phyloP scores from a whole-genome alignment of 2,113 vertebrate genomes.

The Physeter macrocephalus region DNA sequence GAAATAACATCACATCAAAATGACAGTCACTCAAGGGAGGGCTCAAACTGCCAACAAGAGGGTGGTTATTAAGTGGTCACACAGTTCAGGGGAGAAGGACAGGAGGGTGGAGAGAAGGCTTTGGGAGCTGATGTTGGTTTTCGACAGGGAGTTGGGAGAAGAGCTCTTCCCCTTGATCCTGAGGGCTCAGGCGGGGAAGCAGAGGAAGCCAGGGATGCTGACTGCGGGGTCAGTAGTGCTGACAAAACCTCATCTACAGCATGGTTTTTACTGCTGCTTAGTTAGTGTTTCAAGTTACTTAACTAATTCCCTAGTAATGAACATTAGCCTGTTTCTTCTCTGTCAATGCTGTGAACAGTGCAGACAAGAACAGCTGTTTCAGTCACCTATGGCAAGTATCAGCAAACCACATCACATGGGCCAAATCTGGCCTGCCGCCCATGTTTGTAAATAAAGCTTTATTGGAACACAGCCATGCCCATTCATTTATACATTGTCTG shows the following conservation, averaged over 20 bases:
- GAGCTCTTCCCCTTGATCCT: rapidly evolving
- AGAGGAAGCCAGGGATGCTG: background rate
- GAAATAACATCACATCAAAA: background rate
- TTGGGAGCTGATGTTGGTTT: background rate
- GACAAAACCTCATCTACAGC: background rate
- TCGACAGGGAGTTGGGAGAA: background rate
- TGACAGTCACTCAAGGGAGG: background rate
- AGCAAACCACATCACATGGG: rapidly evolving
- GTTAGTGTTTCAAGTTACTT: rapidly evolving
- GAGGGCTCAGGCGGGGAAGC: rapidly evolving
- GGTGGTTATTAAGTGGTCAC: background rate
- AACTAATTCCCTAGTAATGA: rapidly evolving
- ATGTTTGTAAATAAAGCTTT: background rate
- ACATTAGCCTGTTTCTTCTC: rapidly evolving
- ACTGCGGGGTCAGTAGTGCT: rapidly evolving
- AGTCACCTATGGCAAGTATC: background rate
- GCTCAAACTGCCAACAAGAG: background rate
- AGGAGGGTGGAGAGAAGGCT: background rate
- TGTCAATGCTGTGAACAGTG: rapidly evolving
- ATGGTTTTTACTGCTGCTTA: rapidly evolving
- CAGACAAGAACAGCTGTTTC: background rate
- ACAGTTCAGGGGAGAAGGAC: background rate
- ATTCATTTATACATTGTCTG: rapidly evolving
- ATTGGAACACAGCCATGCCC: background rate
- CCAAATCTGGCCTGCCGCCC: background rate